Percentiles rank a stretch among this genome's conserved stretches.
phyloP scores from a whole-genome alignment of 2,888 invertebrate species.

The Eupithecia inturbata region DNA sequence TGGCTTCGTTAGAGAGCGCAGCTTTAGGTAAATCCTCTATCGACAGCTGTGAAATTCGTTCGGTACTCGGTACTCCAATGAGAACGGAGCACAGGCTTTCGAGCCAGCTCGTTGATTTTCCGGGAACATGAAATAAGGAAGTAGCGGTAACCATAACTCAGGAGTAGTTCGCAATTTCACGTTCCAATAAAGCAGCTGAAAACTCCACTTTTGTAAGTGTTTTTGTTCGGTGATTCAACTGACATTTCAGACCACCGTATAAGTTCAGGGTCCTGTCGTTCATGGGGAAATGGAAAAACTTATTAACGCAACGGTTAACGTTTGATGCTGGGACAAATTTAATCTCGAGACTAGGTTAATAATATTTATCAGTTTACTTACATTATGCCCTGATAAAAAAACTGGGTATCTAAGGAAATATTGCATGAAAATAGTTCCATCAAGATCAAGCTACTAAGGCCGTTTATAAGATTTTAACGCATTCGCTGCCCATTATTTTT shows the following conservation, averaged over 20 bases:
- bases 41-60: constrained; percentile 61
- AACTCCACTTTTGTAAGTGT: constrained; percentile 14
- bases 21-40: constrained; percentile 65
- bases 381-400: neutral
- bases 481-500: no score
- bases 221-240: constrained; percentile 6
- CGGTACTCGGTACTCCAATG: constrained; percentile 56
- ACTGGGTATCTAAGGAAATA: neutral
- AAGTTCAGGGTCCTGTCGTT: neutral
- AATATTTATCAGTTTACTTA: neutral
- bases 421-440: neutral
- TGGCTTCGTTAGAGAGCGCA: constrained; percentile 66
- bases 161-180: constrained; percentile 25
- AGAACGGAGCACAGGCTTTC: constrained; percentile 48
- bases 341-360: neutral
- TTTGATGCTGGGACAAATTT: neutral
- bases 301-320: neutral
- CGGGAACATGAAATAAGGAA: constrained; percentile 33
- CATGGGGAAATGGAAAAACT: neutral
- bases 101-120: constrained; percentile 39
- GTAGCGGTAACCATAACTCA: constrained; percentile 20
- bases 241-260: neutral
- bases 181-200: constrained; percentile 20
- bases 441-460: neutral
- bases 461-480: neutral